Conservation (phyloP, 2,888 invertebrate genomes). For the Drosophila prolongata region DNA sequence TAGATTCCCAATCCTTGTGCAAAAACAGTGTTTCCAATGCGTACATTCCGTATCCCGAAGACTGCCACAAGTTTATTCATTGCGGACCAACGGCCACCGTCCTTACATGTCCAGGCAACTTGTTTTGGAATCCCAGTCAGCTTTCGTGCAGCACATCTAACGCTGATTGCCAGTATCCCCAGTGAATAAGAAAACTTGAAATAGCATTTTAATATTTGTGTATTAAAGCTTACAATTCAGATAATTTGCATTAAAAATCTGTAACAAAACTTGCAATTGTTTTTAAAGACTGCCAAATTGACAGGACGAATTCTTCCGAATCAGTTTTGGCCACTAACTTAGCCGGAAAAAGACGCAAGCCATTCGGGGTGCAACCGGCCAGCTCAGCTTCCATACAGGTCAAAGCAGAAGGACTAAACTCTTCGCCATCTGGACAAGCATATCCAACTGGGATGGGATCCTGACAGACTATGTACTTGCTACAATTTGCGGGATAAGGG, state of each 20-base stretch:
- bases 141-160: constrained; percentile 53
- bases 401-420: constrained; percentile 75
- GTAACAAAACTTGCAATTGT: background rate
- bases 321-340: background rate
- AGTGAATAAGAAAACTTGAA: background rate
- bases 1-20: constrained; percentile 38
- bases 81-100: constrained; percentile 67
- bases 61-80: constrained; percentile 78
- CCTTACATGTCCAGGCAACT: constrained; percentile 59
- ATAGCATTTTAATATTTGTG: constrained; percentile 2
- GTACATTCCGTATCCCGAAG: constrained; percentile 69
- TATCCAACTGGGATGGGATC: constrained; percentile 83
- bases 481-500: constrained; percentile 57
- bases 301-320: background rate
- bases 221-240: constrained; percentile 4
- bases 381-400: constrained; percentile 62
- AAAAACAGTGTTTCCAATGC: background rate
- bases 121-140: constrained; percentile 64
- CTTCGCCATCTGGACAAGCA: constrained; percentile 86
- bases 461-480: constrained; percentile 66
- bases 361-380: constrained; percentile 59
- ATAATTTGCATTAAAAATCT: constrained; percentile 3
- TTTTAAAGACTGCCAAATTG: background rate
- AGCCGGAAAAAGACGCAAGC: background rate
- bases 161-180: constrained; percentile 8